These are phyloP conservation scores for Calameuta filiformis DNA, from an alignment of 2,888 invertebrate species.

Conservation along the genomic window DNA sequence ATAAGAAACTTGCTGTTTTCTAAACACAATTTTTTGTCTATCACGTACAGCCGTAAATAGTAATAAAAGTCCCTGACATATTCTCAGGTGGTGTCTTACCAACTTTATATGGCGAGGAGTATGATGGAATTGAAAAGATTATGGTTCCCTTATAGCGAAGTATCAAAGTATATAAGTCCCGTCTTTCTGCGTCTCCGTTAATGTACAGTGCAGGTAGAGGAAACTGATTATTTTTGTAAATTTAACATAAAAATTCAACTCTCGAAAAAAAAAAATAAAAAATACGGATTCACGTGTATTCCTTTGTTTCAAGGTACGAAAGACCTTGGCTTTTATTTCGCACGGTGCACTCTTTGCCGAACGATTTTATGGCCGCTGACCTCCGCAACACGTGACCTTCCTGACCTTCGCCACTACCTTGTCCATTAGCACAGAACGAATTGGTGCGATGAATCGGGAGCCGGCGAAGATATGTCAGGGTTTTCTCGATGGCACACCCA, in stretches of 20 bases:
- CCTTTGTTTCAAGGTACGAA: neutral
- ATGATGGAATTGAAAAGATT: constrained; percentile 1
- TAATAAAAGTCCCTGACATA: neutral
- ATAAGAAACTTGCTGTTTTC: neutral
- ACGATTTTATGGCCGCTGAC: neutral
- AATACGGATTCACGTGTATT: neutral
- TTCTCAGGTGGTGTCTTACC: neutral
- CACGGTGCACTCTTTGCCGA: neutral
- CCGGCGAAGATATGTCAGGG: neutral
- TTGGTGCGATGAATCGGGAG: neutral
- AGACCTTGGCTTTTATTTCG: neutral
- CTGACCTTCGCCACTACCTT: neutral
- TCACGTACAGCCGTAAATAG: neutral
- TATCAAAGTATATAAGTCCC: neutral
- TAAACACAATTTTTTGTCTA: neutral
- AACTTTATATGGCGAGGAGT: neutral
- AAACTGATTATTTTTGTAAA: neutral
- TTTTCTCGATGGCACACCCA: neutral
- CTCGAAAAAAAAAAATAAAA: neutral
- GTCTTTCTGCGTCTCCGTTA: neutral
- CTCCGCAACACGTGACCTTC: neutral
- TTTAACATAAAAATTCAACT: neutral
- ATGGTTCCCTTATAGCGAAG: neutral
- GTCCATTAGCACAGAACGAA: neutral
- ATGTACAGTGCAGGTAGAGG: neutral